Conservation (phyloP, 2,888 invertebrate species). For the Plutella xylostella region DNA sequence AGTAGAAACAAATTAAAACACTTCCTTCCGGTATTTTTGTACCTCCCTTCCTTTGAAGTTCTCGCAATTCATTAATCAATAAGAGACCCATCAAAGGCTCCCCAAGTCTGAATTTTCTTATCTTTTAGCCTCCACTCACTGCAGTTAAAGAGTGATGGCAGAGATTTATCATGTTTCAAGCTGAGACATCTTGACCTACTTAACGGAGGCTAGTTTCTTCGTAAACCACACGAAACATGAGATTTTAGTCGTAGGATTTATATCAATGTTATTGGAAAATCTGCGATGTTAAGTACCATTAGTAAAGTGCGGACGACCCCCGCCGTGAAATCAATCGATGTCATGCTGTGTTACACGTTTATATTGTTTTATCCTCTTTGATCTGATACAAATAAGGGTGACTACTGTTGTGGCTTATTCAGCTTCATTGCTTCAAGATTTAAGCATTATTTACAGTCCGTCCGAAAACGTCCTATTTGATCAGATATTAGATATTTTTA, state of each 20-base stretch:
- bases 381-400: slow-evolving; percentile 10
- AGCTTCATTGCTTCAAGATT: not conserved
- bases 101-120: slow-evolving; percentile 40
- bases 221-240: not conserved
- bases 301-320: slow-evolving; percentile 29
- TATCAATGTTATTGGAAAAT: too few species aligned
- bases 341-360: slow-evolving; percentile 30
- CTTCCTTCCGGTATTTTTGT: too few species aligned
- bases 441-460: too few species aligned
- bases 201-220: slow-evolving; percentile 23
- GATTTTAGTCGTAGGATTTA: too few species aligned
- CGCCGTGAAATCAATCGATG: slow-evolving; percentile 40
- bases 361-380: slow-evolving; percentile 37
- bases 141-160: slow-evolving; percentile 45
- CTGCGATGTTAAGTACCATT: slow-evolving; percentile 29
- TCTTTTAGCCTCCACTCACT: slow-evolving; percentile 36
- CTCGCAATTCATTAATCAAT: slow-evolving; percentile 31
- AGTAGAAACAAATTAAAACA: too few species aligned
- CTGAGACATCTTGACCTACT: slow-evolving; percentile 42
- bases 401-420: not conserved
- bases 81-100: slow-evolving; percentile 27
- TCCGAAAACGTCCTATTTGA: too few species aligned
- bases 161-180: slow-evolving; percentile 54
- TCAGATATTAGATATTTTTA: too few species aligned
- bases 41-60: not conserved